These are phyloP conservation scores for Eilema depressum DNA, from an alignment of 2,888 invertebrate genomes.

Conservation along the genomic window DNA sequence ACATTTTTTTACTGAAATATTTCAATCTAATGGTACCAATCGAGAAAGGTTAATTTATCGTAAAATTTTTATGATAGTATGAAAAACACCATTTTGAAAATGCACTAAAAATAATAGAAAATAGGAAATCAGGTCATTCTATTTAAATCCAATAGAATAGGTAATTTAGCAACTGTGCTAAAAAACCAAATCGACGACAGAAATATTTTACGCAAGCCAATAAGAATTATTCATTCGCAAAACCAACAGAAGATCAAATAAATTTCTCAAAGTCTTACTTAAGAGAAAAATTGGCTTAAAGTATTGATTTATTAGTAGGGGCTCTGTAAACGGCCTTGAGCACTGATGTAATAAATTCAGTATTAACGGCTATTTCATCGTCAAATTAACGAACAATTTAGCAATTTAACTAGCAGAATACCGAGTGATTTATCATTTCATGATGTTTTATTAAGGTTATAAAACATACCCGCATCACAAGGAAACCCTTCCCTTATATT, in stretches of 20 bases:
- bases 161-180: neutral
- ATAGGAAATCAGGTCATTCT: too few relatives aligned
- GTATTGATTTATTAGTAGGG: constrained; percentile 46
- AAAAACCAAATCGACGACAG: neutral
- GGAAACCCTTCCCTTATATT: constrained; percentile 67
- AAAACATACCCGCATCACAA: constrained; percentile 69
- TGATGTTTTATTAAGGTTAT: constrained; percentile 78
- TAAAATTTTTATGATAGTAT: too few relatives aligned
- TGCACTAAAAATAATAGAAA: too few relatives aligned
- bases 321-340: constrained; percentile 30
- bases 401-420: constrained; percentile 69
- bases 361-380: constrained; percentile 57
- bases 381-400: constrained; percentile 62
- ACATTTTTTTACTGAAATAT: too few relatives aligned
- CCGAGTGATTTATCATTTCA: constrained; percentile 74
- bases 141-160: too few relatives aligned
- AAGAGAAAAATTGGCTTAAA: constrained; percentile 44
- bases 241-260: constrained; percentile 43
- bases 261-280: constrained; percentile 38
- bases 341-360: constrained; percentile 43
- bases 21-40: too few relatives aligned
- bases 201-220: neutral
- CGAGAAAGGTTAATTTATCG: too few relatives aligned
- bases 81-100: too few relatives aligned
- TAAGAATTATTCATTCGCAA: constrained; percentile 25